A percentile compares a stretch with the other conserved stretches of the same genome.
Evolutionary conservation across 2,888 invertebrate species (phyloP).

Genomic region (Drosophila pegasa): DNA sequence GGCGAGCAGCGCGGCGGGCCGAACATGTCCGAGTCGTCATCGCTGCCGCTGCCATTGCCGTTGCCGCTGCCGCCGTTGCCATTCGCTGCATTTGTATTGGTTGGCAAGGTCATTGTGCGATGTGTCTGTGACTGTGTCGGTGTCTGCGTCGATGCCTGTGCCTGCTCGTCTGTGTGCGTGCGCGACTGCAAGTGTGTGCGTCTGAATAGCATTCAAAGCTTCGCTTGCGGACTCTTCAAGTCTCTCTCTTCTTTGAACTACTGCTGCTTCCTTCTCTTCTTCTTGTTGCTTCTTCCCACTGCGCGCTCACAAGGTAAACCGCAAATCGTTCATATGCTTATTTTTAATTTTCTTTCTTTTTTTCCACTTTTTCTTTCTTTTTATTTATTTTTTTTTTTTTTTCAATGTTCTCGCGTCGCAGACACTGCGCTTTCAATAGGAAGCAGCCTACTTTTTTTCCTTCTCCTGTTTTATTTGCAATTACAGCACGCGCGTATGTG

Average conservation of each 20-base stretch:
- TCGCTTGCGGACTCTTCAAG: not conserved
- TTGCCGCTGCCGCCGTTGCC: slow-evolving; percentile 14
- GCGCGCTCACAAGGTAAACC: slow-evolving; percentile 59
- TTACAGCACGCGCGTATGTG: slow-evolving; percentile 5
- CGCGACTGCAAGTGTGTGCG: slow-evolving; percentile 19
- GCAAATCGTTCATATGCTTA: slow-evolving; percentile 42
- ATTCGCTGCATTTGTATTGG: slow-evolving; percentile 70
- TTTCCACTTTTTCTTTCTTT: slow-evolving; percentile 1
- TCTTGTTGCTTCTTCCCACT: slow-evolving; percentile 32
- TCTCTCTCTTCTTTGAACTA: slow-evolving; percentile 18
- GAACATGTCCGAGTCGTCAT: slow-evolving; percentile 88
- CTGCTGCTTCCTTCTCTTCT: slow-evolving; percentile 27
- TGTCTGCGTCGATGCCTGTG: slow-evolving; percentile 14
- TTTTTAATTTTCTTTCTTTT: not conserved
- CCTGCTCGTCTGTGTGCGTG: slow-evolving; percentile 6
- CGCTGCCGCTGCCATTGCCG: slow-evolving; percentile 68
- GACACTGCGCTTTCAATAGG: slow-evolving; percentile 5
- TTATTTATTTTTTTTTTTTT: not conserved
- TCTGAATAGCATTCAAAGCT: slow-evolving; percentile 28
- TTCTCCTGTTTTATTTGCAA: not conserved
- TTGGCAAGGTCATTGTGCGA: slow-evolving; percentile 83
- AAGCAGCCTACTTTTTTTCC: not conserved
- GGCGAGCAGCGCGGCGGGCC: slow-evolving; percentile 89
- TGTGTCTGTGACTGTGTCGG: slow-evolving; percentile 12
- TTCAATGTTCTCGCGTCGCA: not conserved